A percentile compares a stretch with the other conserved stretches of the same genome.
Conservation (phyloP, 64 coral and sea anemone genomes). For the Trachythela sp. region DNA sequence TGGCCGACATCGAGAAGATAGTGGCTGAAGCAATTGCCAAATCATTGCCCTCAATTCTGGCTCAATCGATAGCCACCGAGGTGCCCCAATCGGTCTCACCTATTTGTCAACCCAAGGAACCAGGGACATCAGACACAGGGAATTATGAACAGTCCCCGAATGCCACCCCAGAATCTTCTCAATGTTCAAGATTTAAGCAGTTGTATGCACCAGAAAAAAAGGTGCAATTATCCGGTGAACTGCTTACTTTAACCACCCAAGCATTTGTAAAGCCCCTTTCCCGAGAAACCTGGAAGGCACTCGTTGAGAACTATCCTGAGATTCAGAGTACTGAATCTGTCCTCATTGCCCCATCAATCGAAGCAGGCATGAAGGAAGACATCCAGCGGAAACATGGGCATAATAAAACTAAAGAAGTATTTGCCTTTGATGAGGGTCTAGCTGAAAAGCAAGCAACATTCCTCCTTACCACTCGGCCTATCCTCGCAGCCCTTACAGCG, state of each 20-base stretch:
- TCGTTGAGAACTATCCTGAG: neutral
- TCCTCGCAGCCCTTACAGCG: neutral
- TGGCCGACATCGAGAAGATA: neutral
- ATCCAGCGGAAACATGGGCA: neutral
- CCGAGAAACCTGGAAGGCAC: neutral
- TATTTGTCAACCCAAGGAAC: neutral
- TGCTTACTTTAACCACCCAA: neutral
- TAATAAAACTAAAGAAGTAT: neutral
- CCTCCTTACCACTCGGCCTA: neutral
- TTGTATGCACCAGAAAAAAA: neutral
- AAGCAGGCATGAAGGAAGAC: slow-evolving; percentile 11
- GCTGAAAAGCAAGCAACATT: neutral
- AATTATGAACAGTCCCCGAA: neutral
- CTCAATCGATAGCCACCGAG: neutral
- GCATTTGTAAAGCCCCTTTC: neutral
- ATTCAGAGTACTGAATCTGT: neutral
- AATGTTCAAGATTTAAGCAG: neutral
- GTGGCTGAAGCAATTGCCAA: neutral
- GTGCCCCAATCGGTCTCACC: neutral
- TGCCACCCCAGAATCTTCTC: neutral
- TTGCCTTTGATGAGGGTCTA: neutral
- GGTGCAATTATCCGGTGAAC: neutral
- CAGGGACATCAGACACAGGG: neutral
- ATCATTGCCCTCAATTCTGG: neutral
- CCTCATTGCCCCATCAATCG: neutral